These are phyloP conservation scores for Podilymbus podiceps DNA, from an alignment of 2,113 vertebrate species.

Conservation along the genomic window DNA sequence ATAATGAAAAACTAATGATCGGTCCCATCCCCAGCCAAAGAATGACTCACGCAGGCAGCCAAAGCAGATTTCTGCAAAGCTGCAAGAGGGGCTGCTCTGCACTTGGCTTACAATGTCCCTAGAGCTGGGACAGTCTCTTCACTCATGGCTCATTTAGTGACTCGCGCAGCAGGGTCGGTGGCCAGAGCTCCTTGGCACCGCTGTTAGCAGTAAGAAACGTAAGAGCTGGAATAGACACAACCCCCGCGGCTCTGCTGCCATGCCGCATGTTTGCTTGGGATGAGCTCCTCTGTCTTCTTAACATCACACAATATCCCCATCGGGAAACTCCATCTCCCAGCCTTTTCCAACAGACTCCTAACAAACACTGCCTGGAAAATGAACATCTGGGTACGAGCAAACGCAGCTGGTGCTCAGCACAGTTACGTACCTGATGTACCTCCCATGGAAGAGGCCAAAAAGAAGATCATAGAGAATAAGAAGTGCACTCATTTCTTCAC, in stretches of 20 bases:
- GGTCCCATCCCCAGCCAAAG: neutral
- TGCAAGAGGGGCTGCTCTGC: neutral
- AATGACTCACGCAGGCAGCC: conserved; percentile 39
- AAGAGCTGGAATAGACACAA: neutral
- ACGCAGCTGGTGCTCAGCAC: neutral
- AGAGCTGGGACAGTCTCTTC: neutral
- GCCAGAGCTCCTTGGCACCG: accelerated
- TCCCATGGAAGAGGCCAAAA: neutral
- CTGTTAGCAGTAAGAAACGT: neutral
- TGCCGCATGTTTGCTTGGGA: accelerated
- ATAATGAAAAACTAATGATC: conserved; percentile 26
- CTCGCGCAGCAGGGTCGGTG: neutral
- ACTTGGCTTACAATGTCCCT: neutral
- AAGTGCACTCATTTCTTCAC: neutral
- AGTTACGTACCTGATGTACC: accelerated
- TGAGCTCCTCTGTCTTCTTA: neutral
- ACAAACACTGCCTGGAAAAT: neutral
- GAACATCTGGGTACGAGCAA: neutral
- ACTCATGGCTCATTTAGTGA: neutral
- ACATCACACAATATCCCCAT: neutral
- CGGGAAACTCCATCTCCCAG: neutral
- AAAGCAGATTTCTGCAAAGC: conserved; percentile 20
- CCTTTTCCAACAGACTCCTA: neutral
- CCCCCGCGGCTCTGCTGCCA: neutral
- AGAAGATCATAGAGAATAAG: neutral